These are phyloP conservation scores for Danio jaintianensis DNA, from an alignment of 2,797 vertebrate species.

Conservation along the genomic window DNA sequence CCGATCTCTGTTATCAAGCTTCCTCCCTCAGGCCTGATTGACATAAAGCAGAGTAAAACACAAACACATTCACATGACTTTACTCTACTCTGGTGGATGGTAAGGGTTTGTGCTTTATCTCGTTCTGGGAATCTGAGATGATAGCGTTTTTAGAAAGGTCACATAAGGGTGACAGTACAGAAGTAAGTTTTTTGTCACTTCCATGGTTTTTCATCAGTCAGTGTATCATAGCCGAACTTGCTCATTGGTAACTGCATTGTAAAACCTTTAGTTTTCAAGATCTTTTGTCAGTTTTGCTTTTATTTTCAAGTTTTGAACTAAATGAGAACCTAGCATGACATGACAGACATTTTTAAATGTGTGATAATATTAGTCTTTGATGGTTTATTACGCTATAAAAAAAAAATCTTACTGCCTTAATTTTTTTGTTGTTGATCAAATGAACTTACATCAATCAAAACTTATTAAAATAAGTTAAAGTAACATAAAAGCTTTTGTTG, in stretches of 20 bases:
- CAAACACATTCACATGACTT: constrained; percentile 34
- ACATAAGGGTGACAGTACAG: constrained; percentile 2
- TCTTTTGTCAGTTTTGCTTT: not conserved
- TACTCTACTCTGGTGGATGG: not conserved
- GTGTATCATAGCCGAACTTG: not conserved
- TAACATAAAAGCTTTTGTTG: too few species aligned
- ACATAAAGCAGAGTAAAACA: constrained; percentile 53
- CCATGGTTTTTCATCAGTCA: not conserved
- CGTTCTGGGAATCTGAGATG: constrained; percentile 9
- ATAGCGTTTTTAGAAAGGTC: constrained; percentile 38
- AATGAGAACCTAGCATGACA: too few species aligned
- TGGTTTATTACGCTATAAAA: too few species aligned
- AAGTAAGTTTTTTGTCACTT: constrained; percentile 4
- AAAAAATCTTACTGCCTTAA: too few species aligned
- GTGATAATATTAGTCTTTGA: too few species aligned
- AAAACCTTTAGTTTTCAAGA: not conserved
- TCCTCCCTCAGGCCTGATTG: constrained; percentile 40
- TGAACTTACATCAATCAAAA: too few species aligned
- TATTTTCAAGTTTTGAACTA: not conserved
- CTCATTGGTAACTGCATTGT: not conserved
- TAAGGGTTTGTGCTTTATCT: constrained; percentile 6
- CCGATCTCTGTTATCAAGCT: constrained; percentile 49
- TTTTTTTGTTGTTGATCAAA: too few species aligned
- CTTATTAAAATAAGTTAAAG: too few species aligned
- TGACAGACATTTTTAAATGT: too few species aligned